Evolutionary conservation across 2,797 vertebrate genomes (phyloP).

Genomic region (Spea hammondii): DNA sequence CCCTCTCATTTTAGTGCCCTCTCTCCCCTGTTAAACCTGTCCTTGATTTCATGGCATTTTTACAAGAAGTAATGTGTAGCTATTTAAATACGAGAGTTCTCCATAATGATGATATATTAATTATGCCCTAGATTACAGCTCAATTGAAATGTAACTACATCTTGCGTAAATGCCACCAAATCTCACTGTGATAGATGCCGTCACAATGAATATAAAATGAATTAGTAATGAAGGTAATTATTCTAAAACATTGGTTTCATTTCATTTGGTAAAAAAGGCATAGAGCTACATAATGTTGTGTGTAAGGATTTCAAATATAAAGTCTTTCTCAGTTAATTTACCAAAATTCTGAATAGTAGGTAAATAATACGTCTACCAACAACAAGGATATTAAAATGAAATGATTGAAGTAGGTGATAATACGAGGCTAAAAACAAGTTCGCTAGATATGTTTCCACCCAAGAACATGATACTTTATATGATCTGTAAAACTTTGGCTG

Average conservation of each 20-base stretch:
- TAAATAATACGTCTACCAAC: no score
- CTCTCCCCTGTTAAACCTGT: no score
- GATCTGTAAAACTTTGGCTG: no score
- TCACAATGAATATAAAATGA: conserved; percentile 57
- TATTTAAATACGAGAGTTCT: conserved; percentile 21
- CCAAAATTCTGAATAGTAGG: no score
- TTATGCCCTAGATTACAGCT: conserved; percentile 57
- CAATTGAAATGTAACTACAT: conserved; percentile 60
- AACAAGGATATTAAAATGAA: no score
- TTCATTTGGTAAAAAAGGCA: conserved; percentile 34
- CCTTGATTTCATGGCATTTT: conserved; percentile 9
- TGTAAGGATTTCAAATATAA: conserved; percentile 11
- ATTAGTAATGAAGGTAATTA: conserved; percentile 62
- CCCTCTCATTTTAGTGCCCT: no score
- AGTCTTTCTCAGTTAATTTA: background rate
- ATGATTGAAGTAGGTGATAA: no score
- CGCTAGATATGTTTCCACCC: no score
- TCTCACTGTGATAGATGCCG: conserved; percentile 59
- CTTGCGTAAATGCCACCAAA: conserved; percentile 58
- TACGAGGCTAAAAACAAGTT: no score
- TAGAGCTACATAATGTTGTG: conserved; percentile 6
- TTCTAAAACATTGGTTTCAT: conserved; percentile 57
- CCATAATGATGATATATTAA: conserved; percentile 50
- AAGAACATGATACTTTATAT: no score
- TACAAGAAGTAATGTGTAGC: conserved; percentile 14